phyloP scores from a whole-genome alignment of 1,140 invertebrate genomes.

The Hylaeus anthracinus region DNA sequence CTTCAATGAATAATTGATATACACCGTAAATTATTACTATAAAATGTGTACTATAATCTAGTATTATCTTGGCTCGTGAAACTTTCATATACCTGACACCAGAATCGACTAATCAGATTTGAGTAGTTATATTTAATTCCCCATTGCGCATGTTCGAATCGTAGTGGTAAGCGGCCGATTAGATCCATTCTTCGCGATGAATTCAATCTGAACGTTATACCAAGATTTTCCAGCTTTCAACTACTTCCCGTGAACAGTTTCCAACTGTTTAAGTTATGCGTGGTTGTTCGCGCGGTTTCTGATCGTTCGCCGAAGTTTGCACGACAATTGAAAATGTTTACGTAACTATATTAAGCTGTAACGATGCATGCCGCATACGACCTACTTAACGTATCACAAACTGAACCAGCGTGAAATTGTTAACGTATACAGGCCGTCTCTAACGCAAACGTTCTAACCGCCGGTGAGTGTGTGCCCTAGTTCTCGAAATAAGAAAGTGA shows the following conservation, averaged over 20 bases:
- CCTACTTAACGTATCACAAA: neutral
- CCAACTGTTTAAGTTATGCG: constrained; percentile 73
- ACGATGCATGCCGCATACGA: constrained; percentile 14
- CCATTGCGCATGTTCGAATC: too few relatives aligned
- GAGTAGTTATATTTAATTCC: too few relatives aligned
- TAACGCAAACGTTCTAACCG: neutral
- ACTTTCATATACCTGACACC: too few relatives aligned
- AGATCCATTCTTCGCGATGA: constrained; percentile 42
- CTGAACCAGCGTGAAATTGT: neutral
- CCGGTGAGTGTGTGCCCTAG: neutral
- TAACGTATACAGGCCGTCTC: neutral
- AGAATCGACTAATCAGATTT: too few relatives aligned
- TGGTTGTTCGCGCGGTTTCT: constrained; percentile 70
- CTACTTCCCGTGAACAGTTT: constrained; percentile 67
- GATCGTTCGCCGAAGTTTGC: constrained; percentile 67
- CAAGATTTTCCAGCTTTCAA: constrained; percentile 70
- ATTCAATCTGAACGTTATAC: constrained; percentile 64
- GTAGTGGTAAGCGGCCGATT: constrained; percentile 31
- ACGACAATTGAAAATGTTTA: constrained; percentile 60
- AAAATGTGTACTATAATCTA: too few relatives aligned
- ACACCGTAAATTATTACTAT: too few relatives aligned
- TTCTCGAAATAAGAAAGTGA: neutral
- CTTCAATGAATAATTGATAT: too few relatives aligned
- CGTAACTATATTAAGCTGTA: constrained; percentile 62
- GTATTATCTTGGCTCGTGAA: too few relatives aligned